These are phyloP conservation scores for Lemur catta DNA, from an alignment of 2,797 vertebrate genomes.

Conservation along the genomic window DNA sequence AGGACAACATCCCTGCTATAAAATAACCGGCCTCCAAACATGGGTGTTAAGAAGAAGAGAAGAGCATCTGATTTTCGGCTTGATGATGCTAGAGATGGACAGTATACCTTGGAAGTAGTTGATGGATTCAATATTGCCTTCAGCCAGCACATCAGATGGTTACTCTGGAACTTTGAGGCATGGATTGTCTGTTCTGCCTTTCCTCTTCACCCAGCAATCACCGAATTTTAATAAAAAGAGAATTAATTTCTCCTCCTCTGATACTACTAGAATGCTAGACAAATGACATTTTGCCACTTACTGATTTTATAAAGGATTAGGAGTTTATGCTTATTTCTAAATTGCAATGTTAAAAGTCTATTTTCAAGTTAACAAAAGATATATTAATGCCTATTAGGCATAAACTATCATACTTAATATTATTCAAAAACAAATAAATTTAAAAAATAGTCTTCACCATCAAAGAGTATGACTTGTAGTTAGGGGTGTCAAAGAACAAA, in stretches of 20 bases:
- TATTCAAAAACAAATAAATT: neutral
- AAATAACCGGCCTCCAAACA: neutral
- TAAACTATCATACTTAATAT: neutral
- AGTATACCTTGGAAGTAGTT: neutral
- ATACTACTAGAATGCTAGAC: neutral
- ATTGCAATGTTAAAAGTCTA: neutral
- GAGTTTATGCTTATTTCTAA: neutral
- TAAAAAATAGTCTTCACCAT: neutral
- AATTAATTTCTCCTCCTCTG: neutral
- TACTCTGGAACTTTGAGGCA: neutral
- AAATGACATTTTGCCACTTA: neutral
- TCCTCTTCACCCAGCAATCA: neutral
- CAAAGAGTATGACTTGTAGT: neutral
- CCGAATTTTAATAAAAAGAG: neutral
- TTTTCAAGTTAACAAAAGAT: constrained; percentile 14
- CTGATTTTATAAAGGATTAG: neutral
- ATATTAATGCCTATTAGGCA: neutral
- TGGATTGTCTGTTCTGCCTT: neutral
- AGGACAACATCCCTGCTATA: neutral
- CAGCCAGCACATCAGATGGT: neutral
- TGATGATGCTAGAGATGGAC: neutral
- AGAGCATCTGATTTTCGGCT: neutral
- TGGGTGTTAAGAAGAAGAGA: neutral
- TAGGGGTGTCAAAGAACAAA: neutral
- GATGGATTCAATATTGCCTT: neutral